Conservation (phyloP, 1,140 invertebrate genomes). For the Dryas iulia region DNA sequence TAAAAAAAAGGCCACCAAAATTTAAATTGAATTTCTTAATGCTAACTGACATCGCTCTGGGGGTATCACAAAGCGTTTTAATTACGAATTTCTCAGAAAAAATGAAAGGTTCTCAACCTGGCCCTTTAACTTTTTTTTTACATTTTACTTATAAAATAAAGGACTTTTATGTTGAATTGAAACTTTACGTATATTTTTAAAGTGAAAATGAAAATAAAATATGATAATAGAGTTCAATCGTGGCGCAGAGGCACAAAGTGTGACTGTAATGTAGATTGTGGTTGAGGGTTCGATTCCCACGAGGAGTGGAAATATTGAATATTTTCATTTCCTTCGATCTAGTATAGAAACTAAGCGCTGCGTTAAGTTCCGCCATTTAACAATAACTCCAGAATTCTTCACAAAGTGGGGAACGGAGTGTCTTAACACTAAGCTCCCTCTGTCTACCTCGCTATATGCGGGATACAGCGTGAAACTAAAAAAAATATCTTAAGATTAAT, state of each 20-base stretch:
- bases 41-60: not conserved
- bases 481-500: not conserved
- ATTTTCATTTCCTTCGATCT: no score
- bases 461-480: not conserved
- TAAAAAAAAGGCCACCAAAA: not conserved
- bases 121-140: not conserved
- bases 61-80: not conserved
- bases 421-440: no score
- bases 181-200: not conserved
- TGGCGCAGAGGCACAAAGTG: no score
- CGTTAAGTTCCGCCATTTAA: no score
- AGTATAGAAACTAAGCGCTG: no score
- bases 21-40: conserved; percentile 2
- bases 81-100: not conserved
- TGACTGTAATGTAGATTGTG: no score
- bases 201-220: not conserved
- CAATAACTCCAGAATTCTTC: no score
- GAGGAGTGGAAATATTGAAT: no score
- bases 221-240: no score
- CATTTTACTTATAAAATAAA: not conserved
- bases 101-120: not conserved
- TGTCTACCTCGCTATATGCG: no score
- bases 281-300: no score
- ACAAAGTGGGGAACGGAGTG: no score
- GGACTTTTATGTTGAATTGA: not conserved